Base-by-base conservation (phyloP, 2,888 invertebrate species). In the Tenthredo distinguenda region DNA sequence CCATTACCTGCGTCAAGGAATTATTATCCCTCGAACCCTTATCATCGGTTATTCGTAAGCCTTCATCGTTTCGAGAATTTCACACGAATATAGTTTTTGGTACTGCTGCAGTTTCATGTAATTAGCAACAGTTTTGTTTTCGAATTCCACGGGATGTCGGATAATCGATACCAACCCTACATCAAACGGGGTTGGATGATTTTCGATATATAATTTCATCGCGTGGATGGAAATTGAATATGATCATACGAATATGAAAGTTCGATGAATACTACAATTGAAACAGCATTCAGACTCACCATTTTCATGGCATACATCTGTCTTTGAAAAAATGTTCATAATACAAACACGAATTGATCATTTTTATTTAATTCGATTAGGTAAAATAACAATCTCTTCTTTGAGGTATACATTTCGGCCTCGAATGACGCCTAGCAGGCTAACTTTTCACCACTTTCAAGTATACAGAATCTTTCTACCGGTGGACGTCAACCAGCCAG, bases 391-490 rank as follows among this genome's bases (percentile, higher is more conserved):
- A n/a, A 55, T 18, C 6, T n/a, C n/a, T n/a, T n/a, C n/a, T 55
- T 50, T 55, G 18, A 2, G 55, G 55, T 7, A 2, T 5, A n/a
- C n/a, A n/a, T 55, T 7, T 1, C n/a, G n/a, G n/a, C n/a, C 18
- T 2, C 7, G 55, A 55, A 55, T n/a, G 0, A n/a, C 55, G n/a
- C 55, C 18, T 6, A n/a, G 55, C 55, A 55, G n/a, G n/a, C n/a
- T 55, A 55, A 55, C 55, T 55, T 55, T 55, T 55, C n/a, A 55
- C 55, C n/a, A 55, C n/a, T 55, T 55, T 55, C 55, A 55, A 55
- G n/a, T n/a, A 1, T 55, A 7, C 55, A 55, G 6, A 55, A 55
- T 55, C 55, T 55, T 7, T n/a, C n/a, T 55, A 10, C n/a, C 55
- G n/a, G 55, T 55, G 55, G n/a, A 55, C 7, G 55, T n/a, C 21